A percentile compares a stretch with the other conserved stretches of the same genome.
phyloP scores from a whole-genome alignment of 37 sponge, comb jelly and placozoan species.

The Agelas oroides region DNA sequence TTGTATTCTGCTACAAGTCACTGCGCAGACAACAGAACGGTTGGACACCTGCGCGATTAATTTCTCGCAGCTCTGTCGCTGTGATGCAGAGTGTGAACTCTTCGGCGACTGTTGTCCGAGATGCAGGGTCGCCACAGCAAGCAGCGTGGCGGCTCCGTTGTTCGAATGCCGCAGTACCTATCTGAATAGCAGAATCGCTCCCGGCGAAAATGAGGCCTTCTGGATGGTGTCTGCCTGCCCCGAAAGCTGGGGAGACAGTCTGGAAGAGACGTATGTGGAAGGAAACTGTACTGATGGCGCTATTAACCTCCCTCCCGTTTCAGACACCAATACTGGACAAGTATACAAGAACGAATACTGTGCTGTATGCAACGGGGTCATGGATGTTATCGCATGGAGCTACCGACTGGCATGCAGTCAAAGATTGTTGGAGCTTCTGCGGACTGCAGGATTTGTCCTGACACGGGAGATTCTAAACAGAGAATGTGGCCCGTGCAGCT shows the following conservation, averaged over 20 bases:
- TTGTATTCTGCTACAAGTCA: too few relatives aligned
- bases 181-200: too few relatives aligned
- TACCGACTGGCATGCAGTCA: conserved; percentile 1
- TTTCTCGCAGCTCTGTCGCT: not conserved
- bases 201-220: not conserved
- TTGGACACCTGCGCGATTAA: too few relatives aligned
- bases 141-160: too few relatives aligned
- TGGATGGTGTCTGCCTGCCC: conserved; percentile 44
- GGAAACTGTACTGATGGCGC: not conserved
- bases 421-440: not conserved
- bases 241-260: not conserved
- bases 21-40: too few relatives aligned
- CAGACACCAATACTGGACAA: conserved; percentile 24
- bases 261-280: too few relatives aligned
- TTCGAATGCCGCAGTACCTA: conserved; percentile 7
- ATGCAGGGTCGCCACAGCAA: too few relatives aligned
- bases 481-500: not conserved
- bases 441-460: not conserved
- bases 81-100: conserved; percentile 24
- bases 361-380: conserved; percentile 47
- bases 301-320: conserved; percentile 28
- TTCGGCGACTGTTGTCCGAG: conserved; percentile 41
- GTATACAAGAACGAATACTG: conserved; percentile 64
- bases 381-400: conserved; percentile 3
- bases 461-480: not conserved